Evolutionary conservation across 2,113 vertebrate genomes (phyloP).

Genomic region (Balaenoptera acutorostrata): DNA sequence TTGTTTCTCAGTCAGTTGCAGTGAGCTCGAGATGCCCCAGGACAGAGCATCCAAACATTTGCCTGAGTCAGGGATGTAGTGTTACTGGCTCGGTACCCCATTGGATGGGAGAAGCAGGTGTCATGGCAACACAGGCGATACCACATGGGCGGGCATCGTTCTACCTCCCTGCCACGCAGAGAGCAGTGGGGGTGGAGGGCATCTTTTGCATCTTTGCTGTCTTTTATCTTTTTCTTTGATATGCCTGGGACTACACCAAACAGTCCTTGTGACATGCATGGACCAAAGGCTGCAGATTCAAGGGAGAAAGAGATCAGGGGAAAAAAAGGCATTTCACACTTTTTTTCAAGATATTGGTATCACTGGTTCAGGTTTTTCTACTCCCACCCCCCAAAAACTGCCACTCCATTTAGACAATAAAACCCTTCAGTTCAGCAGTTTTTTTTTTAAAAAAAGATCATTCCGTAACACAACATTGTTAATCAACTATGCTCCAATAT

Average conservation of each 20-base stretch:
- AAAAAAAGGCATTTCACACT: background rate
- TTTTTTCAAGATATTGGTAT: background rate
- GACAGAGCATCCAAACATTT: fast-evolving
- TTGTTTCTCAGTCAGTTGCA: background rate
- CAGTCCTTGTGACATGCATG: fast-evolving
- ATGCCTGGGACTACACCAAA: background rate
- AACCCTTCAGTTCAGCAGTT: background rate
- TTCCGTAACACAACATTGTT: background rate
- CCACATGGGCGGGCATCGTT: fast-evolving
- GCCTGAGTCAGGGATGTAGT: background rate
- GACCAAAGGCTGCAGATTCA: background rate
- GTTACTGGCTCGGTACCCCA: fast-evolving
- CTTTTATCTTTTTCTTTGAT: background rate
- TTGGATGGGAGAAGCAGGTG: background rate
- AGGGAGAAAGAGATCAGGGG: background rate
- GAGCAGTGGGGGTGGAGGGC: background rate
- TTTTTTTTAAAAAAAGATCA: background rate
- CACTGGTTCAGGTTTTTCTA: fast-evolving
- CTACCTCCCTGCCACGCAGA: background rate
- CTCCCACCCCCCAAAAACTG: background rate
- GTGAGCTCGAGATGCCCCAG: fast-evolving
- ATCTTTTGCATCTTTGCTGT: background rate
- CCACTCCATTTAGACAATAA: background rate
- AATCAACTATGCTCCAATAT: background rate
- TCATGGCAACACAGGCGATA: fast-evolving